phyloP scores from a whole-genome alignment of 2,797 vertebrate genomes.

The Morus bassanus region DNA sequence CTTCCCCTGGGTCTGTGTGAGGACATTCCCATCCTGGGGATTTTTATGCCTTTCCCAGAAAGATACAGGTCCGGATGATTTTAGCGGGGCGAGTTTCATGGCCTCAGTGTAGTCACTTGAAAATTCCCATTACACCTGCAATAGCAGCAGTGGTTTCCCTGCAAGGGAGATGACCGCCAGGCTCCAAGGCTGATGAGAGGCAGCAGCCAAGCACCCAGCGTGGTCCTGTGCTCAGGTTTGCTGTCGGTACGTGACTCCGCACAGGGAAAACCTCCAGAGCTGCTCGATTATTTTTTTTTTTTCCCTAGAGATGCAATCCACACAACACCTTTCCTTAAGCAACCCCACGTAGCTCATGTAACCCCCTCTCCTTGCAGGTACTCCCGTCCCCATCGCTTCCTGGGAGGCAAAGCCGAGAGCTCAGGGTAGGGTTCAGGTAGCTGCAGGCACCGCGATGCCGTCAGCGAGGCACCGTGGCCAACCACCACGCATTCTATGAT shows the following conservation, averaged over 20 bases:
- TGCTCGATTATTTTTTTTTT: not conserved
- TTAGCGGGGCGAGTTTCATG: not conserved
- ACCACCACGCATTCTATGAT: constrained; percentile 21
- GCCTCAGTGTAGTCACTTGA: not conserved
- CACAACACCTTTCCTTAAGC: not conserved
- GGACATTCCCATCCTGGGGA: not conserved
- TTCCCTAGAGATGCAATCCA: not conserved
- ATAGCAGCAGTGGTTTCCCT: not conserved
- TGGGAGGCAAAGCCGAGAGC: not conserved
- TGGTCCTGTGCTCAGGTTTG: not conserved
- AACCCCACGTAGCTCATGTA: rapidly evolving
- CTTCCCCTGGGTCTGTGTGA: not conserved
- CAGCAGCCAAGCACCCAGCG: not conserved
- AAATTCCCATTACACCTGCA: not conserved
- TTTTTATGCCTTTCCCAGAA: not conserved
- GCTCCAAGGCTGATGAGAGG: not conserved
- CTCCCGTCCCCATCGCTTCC: not conserved
- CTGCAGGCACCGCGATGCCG: not conserved
- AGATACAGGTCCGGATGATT: rapidly evolving
- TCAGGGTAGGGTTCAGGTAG: not conserved
- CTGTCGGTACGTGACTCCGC: rapidly evolving
- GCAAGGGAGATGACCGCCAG: not conserved
- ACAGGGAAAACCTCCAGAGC: not conserved
- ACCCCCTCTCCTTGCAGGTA: not conserved
- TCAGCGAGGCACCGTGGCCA: constrained; percentile 10